These are phyloP conservation scores for Siniperca scherzeri DNA, from an alignment of 2,797 vertebrate genomes.

Conservation along the genomic window DNA sequence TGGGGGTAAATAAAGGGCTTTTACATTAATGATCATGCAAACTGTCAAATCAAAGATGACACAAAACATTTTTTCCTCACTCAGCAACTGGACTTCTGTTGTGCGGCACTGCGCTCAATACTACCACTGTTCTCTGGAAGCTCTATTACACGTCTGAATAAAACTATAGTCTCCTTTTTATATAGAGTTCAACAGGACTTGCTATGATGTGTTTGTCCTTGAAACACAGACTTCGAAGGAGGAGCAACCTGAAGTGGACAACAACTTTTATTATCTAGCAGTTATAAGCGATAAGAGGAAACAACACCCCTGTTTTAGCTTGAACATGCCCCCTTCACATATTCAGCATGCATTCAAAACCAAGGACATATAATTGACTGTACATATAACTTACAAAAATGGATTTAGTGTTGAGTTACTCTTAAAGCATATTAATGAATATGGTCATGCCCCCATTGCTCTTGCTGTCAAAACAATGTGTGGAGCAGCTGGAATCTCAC, in stretches of 20 bases:
- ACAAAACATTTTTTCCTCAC: neutral
- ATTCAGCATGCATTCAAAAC: neutral
- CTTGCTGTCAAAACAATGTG: neutral
- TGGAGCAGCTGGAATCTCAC: constrained; percentile 31
- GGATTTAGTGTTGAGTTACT: neutral
- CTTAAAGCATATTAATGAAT: neutral
- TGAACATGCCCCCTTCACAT: neutral
- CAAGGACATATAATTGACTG: neutral
- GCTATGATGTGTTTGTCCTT: constrained; percentile 5
- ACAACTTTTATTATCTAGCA: neutral
- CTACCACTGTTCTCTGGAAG: neutral
- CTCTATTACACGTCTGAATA: neutral
- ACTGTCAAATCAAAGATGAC: neutral
- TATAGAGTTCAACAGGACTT: neutral
- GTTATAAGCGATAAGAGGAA: neutral
- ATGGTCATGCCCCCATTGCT: too few relatives aligned
- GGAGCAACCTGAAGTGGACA: neutral
- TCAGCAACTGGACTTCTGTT: neutral
- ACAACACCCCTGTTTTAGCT: neutral
- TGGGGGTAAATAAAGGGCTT: too few relatives aligned
- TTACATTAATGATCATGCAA: too few relatives aligned
- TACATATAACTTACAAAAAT: neutral
- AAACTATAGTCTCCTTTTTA: neutral
- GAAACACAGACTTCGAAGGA: neutral
- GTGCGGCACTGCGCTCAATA: neutral